Conservation (phyloP, 2,888 invertebrate species). For the Leptarthrus brevirostris region DNA sequence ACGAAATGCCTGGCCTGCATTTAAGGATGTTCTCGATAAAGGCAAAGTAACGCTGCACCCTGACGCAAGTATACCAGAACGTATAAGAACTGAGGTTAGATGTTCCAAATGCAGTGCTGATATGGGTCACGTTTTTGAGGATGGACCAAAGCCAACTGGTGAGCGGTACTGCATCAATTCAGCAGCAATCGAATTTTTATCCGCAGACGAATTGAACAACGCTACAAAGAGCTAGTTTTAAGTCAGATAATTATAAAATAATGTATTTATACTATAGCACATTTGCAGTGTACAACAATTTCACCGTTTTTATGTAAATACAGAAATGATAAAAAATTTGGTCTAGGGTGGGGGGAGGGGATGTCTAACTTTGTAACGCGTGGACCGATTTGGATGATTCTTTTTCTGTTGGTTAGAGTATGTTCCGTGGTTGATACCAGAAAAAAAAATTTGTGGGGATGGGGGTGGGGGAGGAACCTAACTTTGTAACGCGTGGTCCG, state of each 20-base stretch:
- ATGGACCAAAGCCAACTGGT: conserved; percentile 92
- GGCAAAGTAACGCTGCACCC: conserved; percentile 88
- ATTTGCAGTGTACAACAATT: neutral
- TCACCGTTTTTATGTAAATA: conserved; percentile 18
- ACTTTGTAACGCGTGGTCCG: too few relatives aligned
- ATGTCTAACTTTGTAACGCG: too few relatives aligned
- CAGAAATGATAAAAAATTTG: too few relatives aligned
- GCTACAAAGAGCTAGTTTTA: conserved; percentile 10
- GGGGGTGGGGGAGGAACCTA: too few relatives aligned
- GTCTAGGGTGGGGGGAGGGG: too few relatives aligned
- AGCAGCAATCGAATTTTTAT: conserved; percentile 69
- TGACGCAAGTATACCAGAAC: conserved; percentile 78
- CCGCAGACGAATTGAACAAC: conserved; percentile 59
- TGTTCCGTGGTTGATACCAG: too few relatives aligned
- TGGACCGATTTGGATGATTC: too few relatives aligned
- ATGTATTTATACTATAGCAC: conserved; percentile 2
- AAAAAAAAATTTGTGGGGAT: too few relatives aligned
- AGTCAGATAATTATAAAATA: neutral
- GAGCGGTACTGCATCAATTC: conserved; percentile 98
- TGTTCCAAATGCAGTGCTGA: conserved; percentile 94
- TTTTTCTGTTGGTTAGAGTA: too few relatives aligned
- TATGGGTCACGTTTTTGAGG: conserved; percentile 96
- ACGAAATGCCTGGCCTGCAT: conserved; percentile 99
- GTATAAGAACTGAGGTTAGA: conserved; percentile 88
- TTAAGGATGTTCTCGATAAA: conserved; percentile 89